Base-by-base conservation (phyloP, 2,888 invertebrate species). In the Temnothorax ravouxi region DNA sequence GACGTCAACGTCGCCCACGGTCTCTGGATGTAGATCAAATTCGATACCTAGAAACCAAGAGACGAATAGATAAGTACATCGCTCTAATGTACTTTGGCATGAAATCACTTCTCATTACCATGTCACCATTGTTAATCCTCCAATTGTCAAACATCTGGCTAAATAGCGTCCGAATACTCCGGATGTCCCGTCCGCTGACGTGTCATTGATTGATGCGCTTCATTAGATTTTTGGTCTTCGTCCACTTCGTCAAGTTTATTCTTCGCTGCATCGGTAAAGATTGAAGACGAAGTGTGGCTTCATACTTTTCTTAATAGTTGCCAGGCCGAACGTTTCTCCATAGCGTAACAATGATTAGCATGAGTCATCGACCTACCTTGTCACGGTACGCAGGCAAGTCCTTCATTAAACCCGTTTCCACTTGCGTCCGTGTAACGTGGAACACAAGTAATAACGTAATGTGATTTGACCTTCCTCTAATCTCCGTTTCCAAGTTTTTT, bases 1-100 rank as follows among this genome's bases (percentile, higher is more conserved):
- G 85, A 91, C 85, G 88, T 89, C 83, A 84, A 80, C 75, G 62
- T 84, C 90, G 88, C 91, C 91, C 84, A 91, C 91, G 87, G 76
- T 44, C 90, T 88, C 88, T 91, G 87, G 88, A 88, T 69, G 84
- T 52, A 83, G 72, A 88, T 89, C 91, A 91, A 88, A 83, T 75
- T 81, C 41, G 61, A 50, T 61, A 74, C 56, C 83, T 86, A 76
- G 59, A 80, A 83, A 69, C 18, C 62, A 47, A 54, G 62, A 72
- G 38, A 41, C 38, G 77, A 83, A 84, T 84, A 62, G 13, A 59
- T 18, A 25, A 25, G 25, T 25, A 66, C 18, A 41, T 72, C 50
- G 54, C 21, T n/a, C 13, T 18, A 44, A 69, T 50, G 66, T 11
- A 18, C 54, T 59, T 21, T 2, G 5, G 29, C 6, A 29, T 29